Evolutionary conservation across 2,797 vertebrate species (phyloP), one percentile per base, ranked within the genome.

Genomic region (Malacoraja senta): DNA sequence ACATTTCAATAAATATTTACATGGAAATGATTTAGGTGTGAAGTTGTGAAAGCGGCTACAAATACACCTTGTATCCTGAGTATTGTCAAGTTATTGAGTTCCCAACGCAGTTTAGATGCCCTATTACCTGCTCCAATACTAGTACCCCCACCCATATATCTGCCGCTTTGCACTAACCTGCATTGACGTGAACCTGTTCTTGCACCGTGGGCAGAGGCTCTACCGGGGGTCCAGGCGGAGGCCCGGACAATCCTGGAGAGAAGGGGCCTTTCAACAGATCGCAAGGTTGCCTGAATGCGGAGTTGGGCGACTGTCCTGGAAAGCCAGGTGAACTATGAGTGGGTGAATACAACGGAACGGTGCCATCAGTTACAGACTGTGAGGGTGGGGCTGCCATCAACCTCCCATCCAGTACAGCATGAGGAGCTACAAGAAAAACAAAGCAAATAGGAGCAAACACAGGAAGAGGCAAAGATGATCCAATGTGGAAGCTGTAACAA

Each of bases 271-370:
- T 92, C 8, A 32, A 71, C 21, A 24, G 38, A 13, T 92, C 90
- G 38, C 13, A 76, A 29, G 90, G 71, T 38, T 92, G 90, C 12
- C 72, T 92, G 10, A 92, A 92, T 26, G 90, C 90, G 8, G 90
- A 92, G 38, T 92, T 74, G 26, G 72, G 38, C 1, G 90, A 92
- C 6, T 92, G 90, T 13, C 90, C 90, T 38, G 94, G 94, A 32
- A 95, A 76, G 63, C 95, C 90, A 15, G 96, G 94, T 0, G 94
- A 53, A 74, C 94, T 94, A 0, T 96, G 95, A 0, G 96, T 94
- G 26, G 96, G 95, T 0, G 98, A 96, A 94, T 98, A 97, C 94
- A 98, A 96, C 0, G 97, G 97, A 94, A 97, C 95, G 3, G 94
- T 94, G 24, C 96, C 94, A 0, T 84, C 93, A 21, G 93, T 0